A percentile compares a stretch with the other conserved stretches of the same genome.
Conservation (phyloP, 2,797 vertebrate species). For the Rhinophrynus dorsalis region DNA sequence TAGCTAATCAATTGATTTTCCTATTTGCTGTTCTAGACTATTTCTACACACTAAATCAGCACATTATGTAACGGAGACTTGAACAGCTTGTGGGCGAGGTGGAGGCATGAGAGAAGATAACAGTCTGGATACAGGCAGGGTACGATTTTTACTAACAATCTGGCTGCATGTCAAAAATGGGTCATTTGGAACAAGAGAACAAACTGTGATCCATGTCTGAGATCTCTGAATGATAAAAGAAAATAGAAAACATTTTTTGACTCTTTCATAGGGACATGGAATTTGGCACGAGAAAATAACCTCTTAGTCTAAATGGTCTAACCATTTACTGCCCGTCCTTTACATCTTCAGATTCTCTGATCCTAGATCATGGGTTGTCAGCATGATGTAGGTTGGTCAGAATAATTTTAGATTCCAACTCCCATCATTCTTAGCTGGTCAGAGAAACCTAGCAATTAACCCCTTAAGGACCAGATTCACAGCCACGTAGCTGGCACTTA, state of each 20-base stretch:
- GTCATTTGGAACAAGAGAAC: not conserved
- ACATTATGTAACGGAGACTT: slow-evolving; percentile 27
- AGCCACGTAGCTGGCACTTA: no score
- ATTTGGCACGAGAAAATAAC: not conserved
- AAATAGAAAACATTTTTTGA: not conserved
- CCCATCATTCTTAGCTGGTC: no score
- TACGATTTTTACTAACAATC: not conserved
- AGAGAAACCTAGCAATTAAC: no score
- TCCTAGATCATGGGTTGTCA: no score
- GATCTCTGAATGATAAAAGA: not conserved
- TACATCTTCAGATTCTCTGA: no score
- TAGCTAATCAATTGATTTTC: not conserved
- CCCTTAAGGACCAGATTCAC: no score
- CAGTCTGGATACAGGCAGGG: slow-evolving; percentile 22
- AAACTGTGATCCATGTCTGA: not conserved
- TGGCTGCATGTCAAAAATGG: not conserved
- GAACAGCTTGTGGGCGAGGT: slow-evolving; percentile 52
- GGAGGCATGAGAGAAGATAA: slow-evolving; percentile 57
- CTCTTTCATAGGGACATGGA: not conserved
- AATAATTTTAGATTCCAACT: no score
- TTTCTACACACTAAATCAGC: slow-evolving; percentile 21
- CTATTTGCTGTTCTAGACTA: not conserved
- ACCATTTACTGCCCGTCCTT: no score
- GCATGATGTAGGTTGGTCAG: no score
- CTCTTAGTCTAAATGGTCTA: no score